Evolutionary conservation across 2,113 vertebrate genomes (phyloP).

Genomic region (Apodemus sylvaticus): DNA sequence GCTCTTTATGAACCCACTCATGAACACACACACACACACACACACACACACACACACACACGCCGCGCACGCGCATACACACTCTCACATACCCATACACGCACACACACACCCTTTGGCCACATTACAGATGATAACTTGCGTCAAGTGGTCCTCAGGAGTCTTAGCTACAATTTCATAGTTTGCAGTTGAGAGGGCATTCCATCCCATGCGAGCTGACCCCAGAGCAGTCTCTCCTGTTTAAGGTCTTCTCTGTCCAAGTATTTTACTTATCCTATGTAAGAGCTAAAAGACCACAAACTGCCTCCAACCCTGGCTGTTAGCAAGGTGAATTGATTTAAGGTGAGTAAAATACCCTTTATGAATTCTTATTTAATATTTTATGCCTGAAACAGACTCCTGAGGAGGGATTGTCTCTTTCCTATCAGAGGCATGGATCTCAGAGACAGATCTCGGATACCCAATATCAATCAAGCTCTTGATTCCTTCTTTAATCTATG

Average conservation of each 20-base stretch:
- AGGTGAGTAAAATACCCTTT: constrained; percentile 72
- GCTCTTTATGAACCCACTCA: not conserved
- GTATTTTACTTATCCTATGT: constrained; percentile 45
- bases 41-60: too few relatives aligned
- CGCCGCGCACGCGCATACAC: too few relatives aligned
- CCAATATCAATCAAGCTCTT: constrained; percentile 65
- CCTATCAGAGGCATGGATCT: constrained; percentile 32
- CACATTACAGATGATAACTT: not conserved
- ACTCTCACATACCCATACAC: too few relatives aligned
- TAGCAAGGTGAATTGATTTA: constrained; percentile 68
- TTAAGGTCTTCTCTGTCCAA: constrained; percentile 34
- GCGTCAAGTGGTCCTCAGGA: constrained; percentile 30
- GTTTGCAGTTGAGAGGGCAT: not conserved
- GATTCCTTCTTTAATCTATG: constrained; percentile 70
- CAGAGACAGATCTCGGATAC: constrained; percentile 54
- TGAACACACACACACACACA: too few relatives aligned
- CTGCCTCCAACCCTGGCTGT: constrained; percentile 43
- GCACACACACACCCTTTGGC: not conserved
- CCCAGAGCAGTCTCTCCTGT: not conserved
- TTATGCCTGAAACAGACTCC: constrained; percentile 68
- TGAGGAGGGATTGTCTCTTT: constrained; percentile 20
- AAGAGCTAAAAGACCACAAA: constrained; percentile 62
- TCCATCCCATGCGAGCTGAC: not conserved
- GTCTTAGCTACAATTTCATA: not conserved
- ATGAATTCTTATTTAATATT: constrained; percentile 80